Percentiles rank a stretch among this genome's conserved stretches.
These are phyloP conservation scores for Orthosia gracilis DNA, from an alignment of 2,888 invertebrate genomes.

Conservation along the genomic window DNA sequence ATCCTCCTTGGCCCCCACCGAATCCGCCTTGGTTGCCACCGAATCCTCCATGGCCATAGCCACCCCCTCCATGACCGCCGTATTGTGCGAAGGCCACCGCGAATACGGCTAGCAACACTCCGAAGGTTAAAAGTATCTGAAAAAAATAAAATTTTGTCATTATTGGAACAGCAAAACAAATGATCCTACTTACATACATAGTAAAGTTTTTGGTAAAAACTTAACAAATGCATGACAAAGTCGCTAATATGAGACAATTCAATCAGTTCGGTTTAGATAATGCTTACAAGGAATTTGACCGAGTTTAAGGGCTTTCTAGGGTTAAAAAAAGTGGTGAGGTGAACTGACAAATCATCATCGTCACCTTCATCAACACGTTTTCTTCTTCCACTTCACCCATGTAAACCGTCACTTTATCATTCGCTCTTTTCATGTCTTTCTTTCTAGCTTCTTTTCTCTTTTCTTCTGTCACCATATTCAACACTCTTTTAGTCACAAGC, in stretches of 20 bases:
- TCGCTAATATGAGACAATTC: not conserved
- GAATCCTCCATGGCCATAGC: not conserved
- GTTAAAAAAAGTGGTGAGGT: not conserved
- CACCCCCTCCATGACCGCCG: conserved; percentile 26
- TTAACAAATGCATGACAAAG: not conserved
- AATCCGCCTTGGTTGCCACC: not conserved
- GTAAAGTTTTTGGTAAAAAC: not conserved
- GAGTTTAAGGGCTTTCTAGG: not conserved
- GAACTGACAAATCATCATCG: not conserved
- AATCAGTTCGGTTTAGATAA: no score
- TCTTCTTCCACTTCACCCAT: not conserved
- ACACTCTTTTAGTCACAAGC: not conserved
- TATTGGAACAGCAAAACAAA: not conserved
- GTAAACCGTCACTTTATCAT: not conserved
- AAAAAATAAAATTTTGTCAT: conserved; percentile 33
- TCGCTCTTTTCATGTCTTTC: not conserved
- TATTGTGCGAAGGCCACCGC: conserved; percentile 64
- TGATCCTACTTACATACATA: no score
- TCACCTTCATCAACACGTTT: not conserved
- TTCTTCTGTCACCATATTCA: not conserved
- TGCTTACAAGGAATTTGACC: no score
- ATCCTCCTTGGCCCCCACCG: conserved; percentile 24
- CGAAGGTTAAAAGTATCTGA: conserved; percentile 68
- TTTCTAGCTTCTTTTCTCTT: not conserved
- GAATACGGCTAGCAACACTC: conserved; percentile 64